Evolutionary conservation across 2,113 vertebrate species (phyloP).

Genomic region (Pedionomus torquatus): DNA sequence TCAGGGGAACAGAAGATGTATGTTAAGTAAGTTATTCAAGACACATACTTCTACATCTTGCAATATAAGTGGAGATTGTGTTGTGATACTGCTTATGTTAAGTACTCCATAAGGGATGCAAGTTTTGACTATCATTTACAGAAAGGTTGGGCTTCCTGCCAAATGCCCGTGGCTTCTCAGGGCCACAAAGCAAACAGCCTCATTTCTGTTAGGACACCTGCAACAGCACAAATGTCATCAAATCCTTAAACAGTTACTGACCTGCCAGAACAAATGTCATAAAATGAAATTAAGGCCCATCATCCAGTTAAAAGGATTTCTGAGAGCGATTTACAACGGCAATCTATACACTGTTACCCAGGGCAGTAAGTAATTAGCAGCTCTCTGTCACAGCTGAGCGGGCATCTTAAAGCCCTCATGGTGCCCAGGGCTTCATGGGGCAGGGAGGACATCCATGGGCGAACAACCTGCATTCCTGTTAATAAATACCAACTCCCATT

Average conservation of each 20-base stretch:
- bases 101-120: neutral
- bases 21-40: neutral
- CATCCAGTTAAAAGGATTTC: slow-evolving; percentile 41
- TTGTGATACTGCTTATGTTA: neutral
- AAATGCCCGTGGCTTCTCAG: neutral
- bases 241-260: slow-evolving; percentile 19
- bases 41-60: neutral
- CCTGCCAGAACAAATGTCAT: slow-evolving; percentile 7
- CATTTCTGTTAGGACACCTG: slow-evolving; percentile 33
- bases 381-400: neutral
- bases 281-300: slow-evolving; percentile 18
- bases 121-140: neutral
- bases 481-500: neutral
- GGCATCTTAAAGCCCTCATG: neutral
- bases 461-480: neutral
- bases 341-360: neutral
- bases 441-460: neutral
- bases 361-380: slow-evolving; percentile 1
- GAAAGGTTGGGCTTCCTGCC: neutral
- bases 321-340: neutral
- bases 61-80: neutral
- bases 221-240: slow-evolving; percentile 30
- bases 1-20: neutral
- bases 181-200: slow-evolving; percentile 20
- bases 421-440: neutral